A percentile compares a stretch with the other conserved stretches of the same genome.
Evolutionary conservation across 1,140 invertebrate genomes (phyloP).

Genomic region (Tetragnatha versicolor): DNA sequence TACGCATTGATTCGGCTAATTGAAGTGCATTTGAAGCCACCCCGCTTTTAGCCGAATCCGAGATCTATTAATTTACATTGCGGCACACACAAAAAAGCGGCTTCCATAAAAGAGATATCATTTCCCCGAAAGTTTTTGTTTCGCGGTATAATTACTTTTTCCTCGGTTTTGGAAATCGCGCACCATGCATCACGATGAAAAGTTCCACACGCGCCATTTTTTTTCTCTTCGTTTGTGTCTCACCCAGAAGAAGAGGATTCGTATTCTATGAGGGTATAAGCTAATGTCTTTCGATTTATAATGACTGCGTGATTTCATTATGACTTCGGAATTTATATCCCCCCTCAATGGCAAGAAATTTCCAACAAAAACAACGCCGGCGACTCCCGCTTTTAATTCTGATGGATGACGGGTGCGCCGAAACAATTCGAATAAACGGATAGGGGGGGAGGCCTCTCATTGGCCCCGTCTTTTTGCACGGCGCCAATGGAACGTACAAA

Average conservation of each 20-base stretch:
- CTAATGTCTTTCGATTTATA: constrained; percentile 47
- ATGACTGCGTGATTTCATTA: constrained; percentile 51
- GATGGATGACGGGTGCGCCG: constrained; percentile 30
- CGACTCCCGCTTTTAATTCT: constrained; percentile 25
- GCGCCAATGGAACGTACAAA: constrained; percentile 23
- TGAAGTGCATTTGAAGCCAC: constrained; percentile 10
- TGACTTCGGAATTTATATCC: constrained; percentile 34
- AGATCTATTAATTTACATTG: constrained; percentile 38
- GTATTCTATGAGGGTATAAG: too few relatives aligned
- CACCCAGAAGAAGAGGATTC: too few relatives aligned
- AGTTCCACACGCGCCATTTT: constrained; percentile 4
- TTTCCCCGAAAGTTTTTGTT: neutral
- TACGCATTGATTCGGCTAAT: constrained; percentile 16
- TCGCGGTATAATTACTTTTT: constrained; percentile 36
- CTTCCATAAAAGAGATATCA: constrained; percentile 10
- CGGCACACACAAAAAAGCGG: constrained; percentile 14
- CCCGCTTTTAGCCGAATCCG: neutral
- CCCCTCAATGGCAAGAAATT: constrained; percentile 16
- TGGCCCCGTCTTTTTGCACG: constrained; percentile 23
- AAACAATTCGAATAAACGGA: constrained; percentile 25
- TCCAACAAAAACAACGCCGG: constrained; percentile 34
- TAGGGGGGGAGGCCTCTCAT: constrained; percentile 14
- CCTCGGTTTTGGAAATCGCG: neutral
- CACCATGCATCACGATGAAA: constrained; percentile 28
- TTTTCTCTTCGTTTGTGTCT: neutral